Percentiles rank a stretch among this genome's conserved stretches.
phyloP scores from a whole-genome alignment of 2,888 invertebrate genomes.

The Drosophila rubida region DNA sequence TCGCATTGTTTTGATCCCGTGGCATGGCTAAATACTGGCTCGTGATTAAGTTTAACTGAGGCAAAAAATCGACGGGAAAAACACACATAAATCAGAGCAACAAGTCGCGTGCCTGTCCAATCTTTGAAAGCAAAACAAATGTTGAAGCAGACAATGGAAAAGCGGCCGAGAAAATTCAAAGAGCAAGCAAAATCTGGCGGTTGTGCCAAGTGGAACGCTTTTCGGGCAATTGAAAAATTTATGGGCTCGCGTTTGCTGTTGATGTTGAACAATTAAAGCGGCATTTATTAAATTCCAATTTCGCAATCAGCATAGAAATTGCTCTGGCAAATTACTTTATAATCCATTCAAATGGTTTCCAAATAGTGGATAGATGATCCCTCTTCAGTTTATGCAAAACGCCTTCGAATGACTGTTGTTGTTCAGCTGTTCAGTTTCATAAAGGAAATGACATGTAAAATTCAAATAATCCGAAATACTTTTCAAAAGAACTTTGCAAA shows the following conservation, averaged over 20 bases:
- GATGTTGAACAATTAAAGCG: slow-evolving; percentile 47
- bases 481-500: slow-evolving; percentile 62
- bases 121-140: slow-evolving; percentile 28
- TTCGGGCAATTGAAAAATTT: slow-evolving; percentile 52
- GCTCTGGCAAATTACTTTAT: not conserved
- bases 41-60: slow-evolving; percentile 16
- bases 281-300: slow-evolving; percentile 33
- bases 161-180: not conserved
- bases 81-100: slow-evolving; percentile 67
- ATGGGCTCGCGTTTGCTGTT: slow-evolving; percentile 43
- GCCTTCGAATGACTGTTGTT: not conserved
- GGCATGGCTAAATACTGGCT: slow-evolving; percentile 1
- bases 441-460: slow-evolving; percentile 65
- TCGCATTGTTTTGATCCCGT: slow-evolving; percentile 33
- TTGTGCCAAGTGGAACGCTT: slow-evolving; percentile 52
- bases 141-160: slow-evolving; percentile 21
- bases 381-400: not conserved
- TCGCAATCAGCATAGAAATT: not conserved
- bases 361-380: not conserved
- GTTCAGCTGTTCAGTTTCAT: slow-evolving; percentile 61
- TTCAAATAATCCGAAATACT: slow-evolving; percentile 52
- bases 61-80: slow-evolving; percentile 41
- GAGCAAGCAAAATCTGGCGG: slow-evolving; percentile 21
- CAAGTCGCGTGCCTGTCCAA: slow-evolving; percentile 62
- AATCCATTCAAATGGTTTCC: not conserved